Evolutionary conservation across 2,113 vertebrate genomes (phyloP).

Genomic region (Aptenodytes forsteri): DNA sequence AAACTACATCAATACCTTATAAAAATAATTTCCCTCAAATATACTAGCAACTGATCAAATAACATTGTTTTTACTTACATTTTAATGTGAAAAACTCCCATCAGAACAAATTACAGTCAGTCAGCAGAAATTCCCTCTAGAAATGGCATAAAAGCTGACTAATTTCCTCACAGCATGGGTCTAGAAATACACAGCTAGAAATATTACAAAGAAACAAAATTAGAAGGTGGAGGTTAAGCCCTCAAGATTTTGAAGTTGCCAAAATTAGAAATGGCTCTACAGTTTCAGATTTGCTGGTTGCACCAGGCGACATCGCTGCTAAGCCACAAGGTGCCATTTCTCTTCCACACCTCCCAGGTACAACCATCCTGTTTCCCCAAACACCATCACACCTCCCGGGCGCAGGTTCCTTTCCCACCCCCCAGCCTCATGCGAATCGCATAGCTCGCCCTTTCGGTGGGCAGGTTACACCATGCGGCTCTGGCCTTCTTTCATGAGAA

Average conservation of each 20-base stretch:
- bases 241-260: background rate
- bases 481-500: background rate
- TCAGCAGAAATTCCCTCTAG: background rate
- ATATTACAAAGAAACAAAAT: background rate
- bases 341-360: background rate
- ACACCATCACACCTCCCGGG: accelerated
- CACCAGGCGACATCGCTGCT: accelerated
- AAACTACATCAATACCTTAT: background rate
- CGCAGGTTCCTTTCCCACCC: background rate
- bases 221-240: background rate
- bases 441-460: background rate
- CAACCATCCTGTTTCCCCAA: background rate
- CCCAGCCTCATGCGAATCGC: background rate
- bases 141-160: background rate
- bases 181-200: background rate
- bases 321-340: background rate
- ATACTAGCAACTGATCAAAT: background rate
- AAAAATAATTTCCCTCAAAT: background rate
- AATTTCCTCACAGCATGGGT: background rate
- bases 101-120: background rate
- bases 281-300: accelerated
- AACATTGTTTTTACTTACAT: background rate
- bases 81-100: background rate
- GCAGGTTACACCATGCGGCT: background rate
- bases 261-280: background rate